Percentiles rank a stretch among this genome's conserved stretches.
Conservation (phyloP, 53 echinoderm and acorn worm genomes). For the Astropecten irregularis region DNA sequence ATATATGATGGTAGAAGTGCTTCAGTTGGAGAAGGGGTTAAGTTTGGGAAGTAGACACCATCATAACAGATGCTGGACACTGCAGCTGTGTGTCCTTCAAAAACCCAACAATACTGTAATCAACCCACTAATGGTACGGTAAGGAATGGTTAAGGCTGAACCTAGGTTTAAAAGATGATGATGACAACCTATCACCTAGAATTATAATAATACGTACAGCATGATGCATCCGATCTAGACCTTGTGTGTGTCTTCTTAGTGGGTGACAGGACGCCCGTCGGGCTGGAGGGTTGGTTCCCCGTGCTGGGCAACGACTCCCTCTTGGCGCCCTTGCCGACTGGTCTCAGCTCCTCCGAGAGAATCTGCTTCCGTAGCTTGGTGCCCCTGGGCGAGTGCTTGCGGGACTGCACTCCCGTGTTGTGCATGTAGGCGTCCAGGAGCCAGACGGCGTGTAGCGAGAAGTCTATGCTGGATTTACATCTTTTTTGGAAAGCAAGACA, state of each 20-base stretch:
- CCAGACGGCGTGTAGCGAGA: constrained; percentile 87
- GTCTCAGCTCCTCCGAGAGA: constrained; percentile 91
- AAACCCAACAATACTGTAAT: no score
- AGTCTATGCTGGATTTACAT: constrained; percentile 89
- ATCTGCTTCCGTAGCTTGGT: constrained; percentile 85
- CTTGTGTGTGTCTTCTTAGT: constrained; percentile 88
- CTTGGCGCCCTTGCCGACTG: constrained; percentile 36
- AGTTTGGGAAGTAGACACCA: no score
- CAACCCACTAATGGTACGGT: no score
- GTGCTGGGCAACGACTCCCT: constrained; percentile 6
- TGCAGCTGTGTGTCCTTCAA: no score
- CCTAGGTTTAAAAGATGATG: no score
- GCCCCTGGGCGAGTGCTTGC: constrained; percentile 88
- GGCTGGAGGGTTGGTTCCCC: constrained; percentile 51
- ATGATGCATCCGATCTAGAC: constrained; percentile 94
- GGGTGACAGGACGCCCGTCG: constrained; percentile 71
- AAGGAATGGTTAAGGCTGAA: no score
- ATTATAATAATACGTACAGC: no score
- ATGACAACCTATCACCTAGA: no score
- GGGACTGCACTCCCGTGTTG: constrained; percentile 69
- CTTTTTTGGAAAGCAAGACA: constrained; percentile 55
- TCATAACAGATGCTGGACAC: no score
- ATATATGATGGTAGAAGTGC: no score
- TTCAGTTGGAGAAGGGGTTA: no score
- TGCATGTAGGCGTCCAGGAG: constrained; percentile 93